A percentile compares a stretch with the other conserved stretches of the same genome.
Conservation (phyloP, 2,888 invertebrate species). For the Agriotes lineatus region DNA sequence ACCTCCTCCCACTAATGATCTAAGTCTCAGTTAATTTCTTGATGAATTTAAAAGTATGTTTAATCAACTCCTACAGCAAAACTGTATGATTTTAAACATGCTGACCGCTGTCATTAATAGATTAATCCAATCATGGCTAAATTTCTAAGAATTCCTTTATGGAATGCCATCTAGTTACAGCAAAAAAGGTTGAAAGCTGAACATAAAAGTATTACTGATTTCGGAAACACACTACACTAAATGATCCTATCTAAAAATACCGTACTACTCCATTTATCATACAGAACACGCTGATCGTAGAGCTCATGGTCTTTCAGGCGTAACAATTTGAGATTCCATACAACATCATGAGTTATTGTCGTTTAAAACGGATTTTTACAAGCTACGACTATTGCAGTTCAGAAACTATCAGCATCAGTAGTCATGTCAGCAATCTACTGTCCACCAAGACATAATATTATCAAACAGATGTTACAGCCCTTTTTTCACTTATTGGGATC, state of each 20-base stretch:
- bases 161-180: neutral
- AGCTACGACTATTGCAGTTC: constrained; percentile 12
- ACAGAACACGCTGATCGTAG: constrained; percentile 23
- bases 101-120: too few relatives aligned
- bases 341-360: constrained; percentile 11
- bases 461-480: neutral
- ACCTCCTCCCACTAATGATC: too few relatives aligned
- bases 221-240: too few relatives aligned
- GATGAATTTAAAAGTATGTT: too few relatives aligned
- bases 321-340: constrained; percentile 15
- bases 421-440: neutral
- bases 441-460: constrained; percentile 2
- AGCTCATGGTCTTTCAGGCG: constrained; percentile 22
- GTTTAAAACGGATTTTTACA: constrained; percentile 13
- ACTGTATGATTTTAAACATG: too few relatives aligned
- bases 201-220: too few relatives aligned
- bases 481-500: neutral
- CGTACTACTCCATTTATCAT: too few relatives aligned
- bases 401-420: constrained; percentile 1
- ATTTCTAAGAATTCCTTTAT: too few relatives aligned
- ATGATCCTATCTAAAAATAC: too few relatives aligned
- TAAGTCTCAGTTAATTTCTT: too few relatives aligned
- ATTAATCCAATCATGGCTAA: neutral
- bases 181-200: neutral
- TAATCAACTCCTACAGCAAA: too few relatives aligned